Conservation (phyloP, 2,113 vertebrate genomes). For the Pachyramphus minor region DNA sequence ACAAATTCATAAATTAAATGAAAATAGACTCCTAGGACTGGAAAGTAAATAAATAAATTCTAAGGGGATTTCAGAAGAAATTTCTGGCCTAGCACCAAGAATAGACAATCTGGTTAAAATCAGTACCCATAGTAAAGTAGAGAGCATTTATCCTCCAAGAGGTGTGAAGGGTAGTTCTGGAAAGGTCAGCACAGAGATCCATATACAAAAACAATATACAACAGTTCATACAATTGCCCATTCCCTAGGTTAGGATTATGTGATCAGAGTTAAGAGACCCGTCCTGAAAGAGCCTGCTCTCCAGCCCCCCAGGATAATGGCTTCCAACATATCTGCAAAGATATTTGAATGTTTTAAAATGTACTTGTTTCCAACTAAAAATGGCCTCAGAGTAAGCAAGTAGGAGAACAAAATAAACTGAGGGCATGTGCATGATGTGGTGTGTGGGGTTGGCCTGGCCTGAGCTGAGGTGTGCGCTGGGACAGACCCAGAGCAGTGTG, state of each 20-base stretch:
- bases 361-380: neutral
- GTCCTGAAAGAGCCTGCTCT: neutral
- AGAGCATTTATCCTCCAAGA: neutral
- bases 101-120: neutral
- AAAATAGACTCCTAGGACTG: neutral
- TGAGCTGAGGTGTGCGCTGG: neutral
- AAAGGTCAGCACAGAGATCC: neutral
- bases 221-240: neutral
- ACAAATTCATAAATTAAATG: neutral
- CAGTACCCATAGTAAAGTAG: neutral
- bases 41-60: neutral
- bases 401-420: neutral
- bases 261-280: neutral
- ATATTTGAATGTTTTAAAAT: neutral
- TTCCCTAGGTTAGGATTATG: neutral
- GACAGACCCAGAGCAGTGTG: neutral
- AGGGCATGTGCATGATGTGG: accelerated
- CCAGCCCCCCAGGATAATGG: neutral
- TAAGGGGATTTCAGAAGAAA: neutral
- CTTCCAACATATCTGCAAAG: neutral
- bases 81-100: neutral
- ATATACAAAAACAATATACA: neutral
- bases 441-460: neutral
- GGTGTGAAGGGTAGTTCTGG: neutral
- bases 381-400: neutral